A percentile compares a stretch with the other conserved stretches of the same genome.
These are phyloP conservation scores for Tyrannus savana DNA, from an alignment of 2,113 vertebrate genomes.

Conservation along the genomic window DNA sequence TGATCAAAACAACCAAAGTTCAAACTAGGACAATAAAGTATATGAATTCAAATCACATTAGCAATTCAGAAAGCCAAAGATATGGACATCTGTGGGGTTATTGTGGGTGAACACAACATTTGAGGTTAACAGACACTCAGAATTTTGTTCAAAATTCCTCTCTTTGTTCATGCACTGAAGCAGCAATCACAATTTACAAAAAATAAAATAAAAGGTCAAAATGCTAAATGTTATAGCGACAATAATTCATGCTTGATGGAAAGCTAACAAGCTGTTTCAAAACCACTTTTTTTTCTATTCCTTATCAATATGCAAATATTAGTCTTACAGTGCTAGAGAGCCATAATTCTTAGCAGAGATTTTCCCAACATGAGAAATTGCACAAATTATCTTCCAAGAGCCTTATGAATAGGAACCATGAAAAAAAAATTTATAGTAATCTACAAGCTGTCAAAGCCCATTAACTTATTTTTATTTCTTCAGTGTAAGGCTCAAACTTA, in stretches of 20 bases:
- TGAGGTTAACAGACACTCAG: neutral
- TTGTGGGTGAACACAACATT: neutral
- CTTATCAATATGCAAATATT: neutral
- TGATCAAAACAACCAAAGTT: neutral
- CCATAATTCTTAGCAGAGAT: neutral
- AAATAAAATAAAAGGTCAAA: slow-evolving; percentile 27
- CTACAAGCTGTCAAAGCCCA: neutral
- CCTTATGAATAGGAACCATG: neutral
- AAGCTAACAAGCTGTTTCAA: neutral
- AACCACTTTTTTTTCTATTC: neutral
- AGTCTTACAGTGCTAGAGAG: neutral
- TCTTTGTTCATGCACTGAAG: neutral
- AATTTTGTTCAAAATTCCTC: neutral
- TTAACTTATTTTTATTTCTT: neutral
- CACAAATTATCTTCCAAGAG: neutral
- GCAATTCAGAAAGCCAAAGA: neutral
- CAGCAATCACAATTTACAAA: neutral
- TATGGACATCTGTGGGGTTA: neutral
- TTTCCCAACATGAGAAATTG: slow-evolving; percentile 2
- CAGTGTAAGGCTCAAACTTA: neutral
- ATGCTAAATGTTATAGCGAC: neutral
- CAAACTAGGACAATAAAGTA: neutral
- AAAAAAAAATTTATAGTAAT: neutral
- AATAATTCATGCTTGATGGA: neutral
- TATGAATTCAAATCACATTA: neutral